Evolutionary conservation across 2,888 invertebrate genomes (phyloP), one percentile per base, ranked within the genome.

Genomic region (Atrina japonica): DNA sequence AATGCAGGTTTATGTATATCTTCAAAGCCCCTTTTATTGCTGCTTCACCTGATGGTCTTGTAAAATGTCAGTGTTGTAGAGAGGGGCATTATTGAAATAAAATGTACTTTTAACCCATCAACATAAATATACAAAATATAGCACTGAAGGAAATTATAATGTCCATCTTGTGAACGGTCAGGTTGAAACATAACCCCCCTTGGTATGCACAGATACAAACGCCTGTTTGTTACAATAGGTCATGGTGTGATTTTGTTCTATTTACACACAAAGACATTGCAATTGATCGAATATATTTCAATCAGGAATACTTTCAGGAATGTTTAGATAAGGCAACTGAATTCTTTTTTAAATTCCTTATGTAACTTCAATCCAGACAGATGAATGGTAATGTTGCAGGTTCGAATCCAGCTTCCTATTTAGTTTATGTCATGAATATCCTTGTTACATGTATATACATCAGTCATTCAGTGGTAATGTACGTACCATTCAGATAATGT

Each of bases 1-100:
- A 40, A 55, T 7, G 21, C 47, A 55, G 68, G 61, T n/a, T 30
- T 68, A 14, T 61, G 47, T 35, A 27, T 68, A 9, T 35, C 30
- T 25, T 40, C 9, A 16, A 21, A 30, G 16, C 18, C 23, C 63
- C 68, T 29, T 63, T 61, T 56, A 45, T 69, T 53, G 68, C 63
- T 50, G 49, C 58, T 5, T 49, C 61, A 21, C 67, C 67, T 27
- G 67, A 67, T 45, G 53, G 60, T 29, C 50, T 29, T 45, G 59
- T 67, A n/a, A 45, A 43, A 35, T 67, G 60, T 53, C 30, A 25
- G n/a, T 67, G 67, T 67, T 67, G 67, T 53, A 53, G 67, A 9
- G 43, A 41, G 23, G 35, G 66, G 63, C 29, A 35, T 56, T 35
- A 40, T 66, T 29, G 66, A 58, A 35, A 43, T 67, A 21, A 67